Percentiles rank a stretch among this genome's conserved stretches.
phyloP scores from a whole-genome alignment of 1,140 invertebrate genomes.

The Uloborus diversus region DNA sequence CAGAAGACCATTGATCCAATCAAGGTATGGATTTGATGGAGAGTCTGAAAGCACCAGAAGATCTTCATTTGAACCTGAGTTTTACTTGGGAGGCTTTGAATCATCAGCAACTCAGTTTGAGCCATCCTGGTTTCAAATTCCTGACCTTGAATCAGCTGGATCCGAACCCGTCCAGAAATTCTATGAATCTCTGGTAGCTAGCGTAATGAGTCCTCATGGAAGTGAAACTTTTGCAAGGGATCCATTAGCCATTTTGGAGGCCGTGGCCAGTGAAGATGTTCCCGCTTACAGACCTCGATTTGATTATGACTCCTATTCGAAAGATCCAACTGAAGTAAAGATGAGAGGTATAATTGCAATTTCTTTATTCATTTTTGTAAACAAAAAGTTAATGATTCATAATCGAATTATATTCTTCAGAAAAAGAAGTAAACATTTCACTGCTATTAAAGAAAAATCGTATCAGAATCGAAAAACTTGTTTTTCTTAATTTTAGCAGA shows the following conservation, averaged over 20 bases:
- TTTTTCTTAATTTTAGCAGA: too few relatives aligned
- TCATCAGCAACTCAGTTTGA: conserved; percentile 9
- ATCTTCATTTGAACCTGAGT: background rate
- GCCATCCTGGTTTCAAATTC: conserved; percentile 6
- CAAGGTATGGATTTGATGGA: background rate
- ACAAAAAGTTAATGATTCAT: too few relatives aligned
- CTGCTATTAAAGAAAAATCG: too few relatives aligned
- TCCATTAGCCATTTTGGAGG: conserved; percentile 10
- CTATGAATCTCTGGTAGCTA: conserved; percentile 28
- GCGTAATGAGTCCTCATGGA: background rate
- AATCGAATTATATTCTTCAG: too few relatives aligned
- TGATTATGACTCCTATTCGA: conserved; percentile 30
- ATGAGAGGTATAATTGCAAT: conserved; percentile 29
- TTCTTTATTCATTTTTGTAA: too few relatives aligned
- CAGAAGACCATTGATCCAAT: background rate
- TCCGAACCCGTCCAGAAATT: conserved; percentile 23
- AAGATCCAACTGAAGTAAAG: conserved; percentile 30
- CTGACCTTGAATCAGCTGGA: conserved; percentile 11
- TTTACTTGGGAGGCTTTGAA: background rate
- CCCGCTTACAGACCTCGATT: conserved; percentile 33
- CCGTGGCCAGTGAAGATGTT: conserved; percentile 10
- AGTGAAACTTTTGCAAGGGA: background rate
- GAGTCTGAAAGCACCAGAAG: background rate
- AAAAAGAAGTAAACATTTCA: too few relatives aligned
- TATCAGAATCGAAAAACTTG: too few relatives aligned